Evolutionary conservation across 2,113 vertebrate genomes (phyloP).

Genomic region (Redunca redunca): DNA sequence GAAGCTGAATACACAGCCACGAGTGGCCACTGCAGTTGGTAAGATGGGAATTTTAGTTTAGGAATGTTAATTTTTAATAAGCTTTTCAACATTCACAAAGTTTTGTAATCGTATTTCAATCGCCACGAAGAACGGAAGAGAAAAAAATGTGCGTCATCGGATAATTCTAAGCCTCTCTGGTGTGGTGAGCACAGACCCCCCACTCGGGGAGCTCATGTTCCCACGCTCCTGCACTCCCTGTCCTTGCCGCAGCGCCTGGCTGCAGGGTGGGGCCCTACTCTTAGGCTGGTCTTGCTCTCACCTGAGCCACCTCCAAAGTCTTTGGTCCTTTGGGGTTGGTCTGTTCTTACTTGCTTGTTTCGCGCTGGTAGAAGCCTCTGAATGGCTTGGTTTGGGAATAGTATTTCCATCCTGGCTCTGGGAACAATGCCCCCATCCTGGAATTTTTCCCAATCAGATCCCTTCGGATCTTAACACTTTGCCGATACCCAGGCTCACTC

Average conservation of each 20-base stretch:
- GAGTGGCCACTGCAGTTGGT: not conserved
- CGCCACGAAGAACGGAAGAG: not conserved
- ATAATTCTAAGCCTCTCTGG: not conserved
- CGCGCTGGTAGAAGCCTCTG: not conserved
- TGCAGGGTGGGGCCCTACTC: not conserved
- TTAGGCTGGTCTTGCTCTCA: not conserved
- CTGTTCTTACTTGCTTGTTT: not conserved
- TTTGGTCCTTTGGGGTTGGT: not conserved
- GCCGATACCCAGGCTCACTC: not conserved
- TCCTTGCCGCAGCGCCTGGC: not conserved
- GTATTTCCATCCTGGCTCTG: not conserved
- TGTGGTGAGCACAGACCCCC: not conserved
- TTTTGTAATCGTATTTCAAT: not conserved
- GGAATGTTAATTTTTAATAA: not conserved
- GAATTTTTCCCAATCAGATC: not conserved
- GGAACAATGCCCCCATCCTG: not conserved
- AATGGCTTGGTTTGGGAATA: not conserved
- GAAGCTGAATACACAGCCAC: not conserved
- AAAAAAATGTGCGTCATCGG: too few species aligned
- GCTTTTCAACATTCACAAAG: not conserved
- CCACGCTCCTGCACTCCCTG: rapidly evolving
- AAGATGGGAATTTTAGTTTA: not conserved
- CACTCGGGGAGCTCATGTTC: not conserved
- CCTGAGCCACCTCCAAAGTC: not conserved
- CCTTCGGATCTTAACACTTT: not conserved